phyloP scores from a whole-genome alignment of 2,888 invertebrate species.

The Orthonychiurus folsomi region DNA sequence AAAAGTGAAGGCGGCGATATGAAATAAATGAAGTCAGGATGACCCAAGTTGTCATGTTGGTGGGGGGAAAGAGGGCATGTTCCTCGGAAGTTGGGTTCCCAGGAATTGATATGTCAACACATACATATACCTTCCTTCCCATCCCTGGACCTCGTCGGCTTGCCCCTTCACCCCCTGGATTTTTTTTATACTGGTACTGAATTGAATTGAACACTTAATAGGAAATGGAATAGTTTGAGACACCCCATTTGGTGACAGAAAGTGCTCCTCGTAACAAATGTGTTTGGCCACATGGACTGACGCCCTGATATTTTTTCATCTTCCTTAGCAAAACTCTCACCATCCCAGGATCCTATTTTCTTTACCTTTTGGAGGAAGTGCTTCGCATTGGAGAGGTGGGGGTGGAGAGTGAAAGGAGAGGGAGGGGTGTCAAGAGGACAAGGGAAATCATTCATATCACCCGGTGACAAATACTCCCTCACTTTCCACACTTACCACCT shows the following conservation, averaged over 20 bases:
- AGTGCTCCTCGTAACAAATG: neutral
- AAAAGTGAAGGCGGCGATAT: neutral
- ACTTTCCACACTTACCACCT: slow-evolving; percentile 5
- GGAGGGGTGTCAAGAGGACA: slow-evolving; percentile 16
- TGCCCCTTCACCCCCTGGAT: neutral
- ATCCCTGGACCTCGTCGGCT: neutral
- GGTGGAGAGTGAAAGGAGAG: slow-evolving; percentile 5
- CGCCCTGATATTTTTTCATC: slow-evolving; percentile 6
- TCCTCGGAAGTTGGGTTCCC: neutral
- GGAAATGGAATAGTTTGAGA: slow-evolving; percentile 1
- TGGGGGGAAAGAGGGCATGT: neutral
- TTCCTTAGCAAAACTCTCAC: neutral
- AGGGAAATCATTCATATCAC: slow-evolving; percentile 22
- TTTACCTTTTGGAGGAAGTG: neutral
- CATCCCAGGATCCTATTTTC: neutral
- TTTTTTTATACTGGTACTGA: neutral
- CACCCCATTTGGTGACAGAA: slow-evolving; percentile 1
- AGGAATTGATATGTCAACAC: slow-evolving; percentile 1
- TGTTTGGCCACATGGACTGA: slow-evolving; percentile 4
- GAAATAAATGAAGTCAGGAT: neutral
- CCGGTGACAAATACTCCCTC: slow-evolving; percentile 21
- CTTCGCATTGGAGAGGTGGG: neutral
- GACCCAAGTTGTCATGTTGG: neutral
- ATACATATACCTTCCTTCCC: too few relatives aligned
- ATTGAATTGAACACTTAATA: slow-evolving; percentile 1